These are phyloP conservation scores for Sycophaga agraensis DNA, from an alignment of 1,140 invertebrate species.

Conservation along the genomic window DNA sequence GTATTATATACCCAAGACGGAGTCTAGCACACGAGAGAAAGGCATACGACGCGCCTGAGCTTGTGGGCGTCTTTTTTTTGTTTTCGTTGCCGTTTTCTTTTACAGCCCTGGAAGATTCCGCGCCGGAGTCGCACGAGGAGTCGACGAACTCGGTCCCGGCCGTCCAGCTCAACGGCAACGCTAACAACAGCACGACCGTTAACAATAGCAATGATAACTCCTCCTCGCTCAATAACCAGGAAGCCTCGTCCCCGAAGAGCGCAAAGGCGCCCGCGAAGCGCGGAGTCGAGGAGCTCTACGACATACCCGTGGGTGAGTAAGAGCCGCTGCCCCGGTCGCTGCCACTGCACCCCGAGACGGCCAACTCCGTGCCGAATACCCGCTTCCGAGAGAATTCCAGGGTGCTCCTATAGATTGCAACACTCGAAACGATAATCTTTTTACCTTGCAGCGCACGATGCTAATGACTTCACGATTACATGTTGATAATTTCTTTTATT, in stretches of 20 bases:
- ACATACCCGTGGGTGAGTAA: constrained; percentile 79
- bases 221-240: constrained; percentile 54
- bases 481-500: no score
- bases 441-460: no score
- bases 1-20: no score
- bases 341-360: no score
- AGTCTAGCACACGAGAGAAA: no score
- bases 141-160: constrained; percentile 27
- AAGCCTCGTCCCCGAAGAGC: constrained; percentile 46
- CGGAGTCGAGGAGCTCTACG: constrained; percentile 74
- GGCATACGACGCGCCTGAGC: background rate
- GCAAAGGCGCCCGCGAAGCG: constrained; percentile 39
- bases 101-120: constrained; percentile 34
- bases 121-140: constrained; percentile 20
- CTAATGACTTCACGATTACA: no score
- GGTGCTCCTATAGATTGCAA: no score
- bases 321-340: no score
- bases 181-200: constrained; percentile 47
- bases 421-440: no score
- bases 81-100: constrained; percentile 27
- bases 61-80: constrained; percentile 24
- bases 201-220: constrained; percentile 54
- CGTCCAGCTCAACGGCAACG: constrained; percentile 52
- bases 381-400: no score
- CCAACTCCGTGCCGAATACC: no score